A percentile compares a stretch with the other conserved stretches of the same genome.
These are phyloP conservation scores for Pseudotriccus pelzelni DNA, from an alignment of 2,797 vertebrate species.

Conservation along the genomic window DNA sequence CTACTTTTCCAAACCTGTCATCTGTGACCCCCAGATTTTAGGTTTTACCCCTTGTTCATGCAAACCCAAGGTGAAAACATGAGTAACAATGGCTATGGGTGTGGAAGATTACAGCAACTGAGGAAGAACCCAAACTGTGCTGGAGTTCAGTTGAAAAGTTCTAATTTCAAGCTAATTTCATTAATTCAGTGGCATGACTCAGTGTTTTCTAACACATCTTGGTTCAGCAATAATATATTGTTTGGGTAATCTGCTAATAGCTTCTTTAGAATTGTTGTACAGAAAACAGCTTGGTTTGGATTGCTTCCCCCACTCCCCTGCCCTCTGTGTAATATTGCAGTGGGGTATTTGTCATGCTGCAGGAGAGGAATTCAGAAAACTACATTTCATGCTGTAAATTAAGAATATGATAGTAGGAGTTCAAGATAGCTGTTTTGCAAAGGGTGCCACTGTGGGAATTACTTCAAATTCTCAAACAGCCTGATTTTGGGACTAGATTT, in stretches of 20 bases:
- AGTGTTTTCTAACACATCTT: not conserved
- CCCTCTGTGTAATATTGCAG: not conserved
- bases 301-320: not conserved
- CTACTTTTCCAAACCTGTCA: not conserved
- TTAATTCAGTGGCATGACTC: constrained; percentile 36
- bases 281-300: not conserved
- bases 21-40: not conserved
- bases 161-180: constrained; percentile 29
- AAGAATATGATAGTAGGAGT: not conserved
- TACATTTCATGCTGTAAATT: not conserved
- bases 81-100: fast-evolving
- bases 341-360: not conserved
- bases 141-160: not conserved
- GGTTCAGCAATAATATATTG: constrained; percentile 22
- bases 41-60: not conserved
- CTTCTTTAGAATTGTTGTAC: not conserved
- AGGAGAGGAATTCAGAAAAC: not conserved
- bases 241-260: constrained; percentile 45
- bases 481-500: not conserved
- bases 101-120: not conserved
- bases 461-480: not conserved
- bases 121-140: not conserved
- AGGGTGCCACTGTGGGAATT: not conserved
- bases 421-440: not conserved
- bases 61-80: not conserved